Evolutionary conservation across 1,140 invertebrate genomes (phyloP).

Genomic region (Zeugodacus cucurbitae): DNA sequence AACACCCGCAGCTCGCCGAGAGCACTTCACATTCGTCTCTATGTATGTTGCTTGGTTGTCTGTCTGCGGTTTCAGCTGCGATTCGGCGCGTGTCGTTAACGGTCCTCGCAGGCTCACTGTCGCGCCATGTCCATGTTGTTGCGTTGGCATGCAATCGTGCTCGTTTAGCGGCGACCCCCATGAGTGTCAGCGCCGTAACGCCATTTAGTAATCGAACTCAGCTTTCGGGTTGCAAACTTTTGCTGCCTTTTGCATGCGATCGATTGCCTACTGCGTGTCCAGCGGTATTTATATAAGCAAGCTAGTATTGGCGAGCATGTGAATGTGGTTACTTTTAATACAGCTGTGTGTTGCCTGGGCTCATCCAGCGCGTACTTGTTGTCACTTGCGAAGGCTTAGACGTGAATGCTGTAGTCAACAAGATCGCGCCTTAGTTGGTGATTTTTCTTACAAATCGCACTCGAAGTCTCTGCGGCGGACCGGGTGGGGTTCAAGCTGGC

Average conservation of each 20-base stretch:
- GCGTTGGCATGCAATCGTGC: not conserved
- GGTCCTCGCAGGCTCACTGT: not conserved
- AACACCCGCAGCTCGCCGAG: not conserved
- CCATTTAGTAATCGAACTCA: constrained; percentile 34
- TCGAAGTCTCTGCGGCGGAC: not conserved
- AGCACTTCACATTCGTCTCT: not conserved
- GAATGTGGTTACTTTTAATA: not conserved
- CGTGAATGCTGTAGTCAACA: constrained; percentile 61
- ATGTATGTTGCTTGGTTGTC: too few relatives aligned
- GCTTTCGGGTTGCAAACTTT: not conserved
- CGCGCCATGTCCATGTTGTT: not conserved
- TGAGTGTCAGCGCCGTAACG: constrained; percentile 28
- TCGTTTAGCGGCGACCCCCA: constrained; percentile 14
- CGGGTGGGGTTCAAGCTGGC: not conserved
- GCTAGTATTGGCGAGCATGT: not conserved
- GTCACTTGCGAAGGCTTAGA: constrained; percentile 7
- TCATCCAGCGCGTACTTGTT: not conserved
- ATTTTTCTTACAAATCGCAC: constrained; percentile 26
- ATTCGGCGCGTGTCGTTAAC: constrained; percentile 30
- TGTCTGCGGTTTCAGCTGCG: not conserved
- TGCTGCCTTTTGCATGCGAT: not conserved
- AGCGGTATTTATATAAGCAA: not conserved
- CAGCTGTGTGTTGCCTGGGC: not conserved
- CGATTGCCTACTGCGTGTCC: not conserved
- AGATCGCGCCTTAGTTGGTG: constrained; percentile 55